Base-by-base conservation (phyloP, 2,888 invertebrate species). In the Bedellia somnulentella region DNA sequence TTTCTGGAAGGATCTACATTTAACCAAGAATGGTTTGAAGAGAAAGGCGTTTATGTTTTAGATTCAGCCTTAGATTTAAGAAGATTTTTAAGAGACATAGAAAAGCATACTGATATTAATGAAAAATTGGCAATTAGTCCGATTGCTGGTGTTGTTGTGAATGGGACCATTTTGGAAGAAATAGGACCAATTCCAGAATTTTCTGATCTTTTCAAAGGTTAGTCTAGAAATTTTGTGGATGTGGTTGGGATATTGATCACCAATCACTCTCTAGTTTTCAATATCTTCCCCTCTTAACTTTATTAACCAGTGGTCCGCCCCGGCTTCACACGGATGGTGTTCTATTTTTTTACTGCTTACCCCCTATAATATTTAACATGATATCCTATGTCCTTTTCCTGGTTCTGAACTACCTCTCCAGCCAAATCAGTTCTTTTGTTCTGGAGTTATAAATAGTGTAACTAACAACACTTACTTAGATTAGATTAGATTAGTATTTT, bases 1-100 rank as follows among this genome's bases (percentile, higher is more conserved):
- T 61, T 64, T 34, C 44, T 71, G 5, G 59, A 62, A 4, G 57
- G 58, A 12, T 47, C 59, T 0, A 44, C 54, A 29, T 61, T 57
- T 15, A 53, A 49, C 3, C 53, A 53, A 1, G 43, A 53, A 9
- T 62, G 56, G 56, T 35, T 47, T 2, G 47, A 47, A 11, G 49
- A 49, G 4, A 54, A 42, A 25, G 64, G 61, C 4, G 53, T 64
- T 0, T 38, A 44, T 3, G 51, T 50, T 2, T 32, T 70, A 18
- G 56, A 66, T 2, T 51, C 56, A 0, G 52, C 58, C 0, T 52
- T 52, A 18, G 58, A 48, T 10, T 34, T 73, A 8, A 55, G 67
- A 25, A 53, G 45, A 33, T 39, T 66, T 1, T 44, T 71, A 2
- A 49, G 46, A 21, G 56, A 59, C 35, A 53, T 67, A 3, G 44